phyloP scores from a whole-genome alignment of 2,113 vertebrate genomes.

The Drymodes brunneopygia region DNA sequence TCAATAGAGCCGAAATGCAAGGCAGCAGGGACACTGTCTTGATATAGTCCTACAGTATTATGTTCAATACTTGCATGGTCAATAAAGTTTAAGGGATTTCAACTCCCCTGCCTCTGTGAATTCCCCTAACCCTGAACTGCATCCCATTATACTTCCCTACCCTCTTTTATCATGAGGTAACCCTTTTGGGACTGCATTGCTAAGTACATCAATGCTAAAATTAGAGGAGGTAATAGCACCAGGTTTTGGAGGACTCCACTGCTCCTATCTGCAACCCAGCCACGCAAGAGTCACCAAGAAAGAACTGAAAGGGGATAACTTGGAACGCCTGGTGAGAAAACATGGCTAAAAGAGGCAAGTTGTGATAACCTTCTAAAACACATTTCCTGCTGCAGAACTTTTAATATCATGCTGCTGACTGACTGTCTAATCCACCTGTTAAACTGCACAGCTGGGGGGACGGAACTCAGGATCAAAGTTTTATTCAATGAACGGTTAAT shows the following conservation, averaged over 20 bases:
- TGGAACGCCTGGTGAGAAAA: background rate
- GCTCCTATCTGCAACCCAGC: background rate
- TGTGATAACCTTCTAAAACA: background rate
- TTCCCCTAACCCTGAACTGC: background rate
- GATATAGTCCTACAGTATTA: background rate
- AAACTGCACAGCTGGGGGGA: background rate
- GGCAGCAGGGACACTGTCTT: background rate
- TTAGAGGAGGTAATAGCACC: accelerated
- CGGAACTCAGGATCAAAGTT: background rate
- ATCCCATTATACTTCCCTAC: background rate
- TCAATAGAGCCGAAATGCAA: background rate
- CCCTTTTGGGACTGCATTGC: background rate
- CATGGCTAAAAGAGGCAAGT: background rate
- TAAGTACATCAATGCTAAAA: background rate
- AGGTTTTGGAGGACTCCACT: background rate
- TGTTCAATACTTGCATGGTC: background rate
- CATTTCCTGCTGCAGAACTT: background rate
- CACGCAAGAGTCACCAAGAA: background rate
- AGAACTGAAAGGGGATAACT: background rate
- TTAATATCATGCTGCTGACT: background rate
- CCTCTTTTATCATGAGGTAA: background rate
- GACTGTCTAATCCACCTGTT: background rate
- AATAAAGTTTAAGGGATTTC: background rate
- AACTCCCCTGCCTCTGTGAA: background rate
- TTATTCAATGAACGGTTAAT: conserved; percentile 11